Base-by-base conservation (phyloP, 1,140 invertebrate genomes). In the Hirudo medicinalis region DNA sequence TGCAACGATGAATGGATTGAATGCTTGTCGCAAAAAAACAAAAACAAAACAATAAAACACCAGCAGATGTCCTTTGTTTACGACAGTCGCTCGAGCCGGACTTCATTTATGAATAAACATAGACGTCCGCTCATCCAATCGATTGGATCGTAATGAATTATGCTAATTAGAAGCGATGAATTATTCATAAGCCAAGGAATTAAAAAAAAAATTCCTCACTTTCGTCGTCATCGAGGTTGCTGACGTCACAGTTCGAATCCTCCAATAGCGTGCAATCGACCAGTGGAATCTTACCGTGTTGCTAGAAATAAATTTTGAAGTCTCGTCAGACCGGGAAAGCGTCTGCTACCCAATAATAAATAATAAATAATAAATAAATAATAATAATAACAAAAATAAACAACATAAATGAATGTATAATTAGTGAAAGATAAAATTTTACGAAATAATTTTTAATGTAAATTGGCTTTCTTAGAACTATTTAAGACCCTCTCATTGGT, bases 221-320 rank as follows among this genome's bases (percentile, higher is more conserved):
- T 80, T 79, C 81, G 66, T 85, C 84, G 72, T 86, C 85, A 67
- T 85, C 83, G 75, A 82, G 82, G 71, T 79, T 80, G 74, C 79
- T 79, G 32, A 82, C 79, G 54, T 84, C 83, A 73, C 86, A 85
- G 72, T 79, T 82, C 2, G 85, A 83, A 75, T 86, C 85, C 77
- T 94, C 91, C 54, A 94, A 88, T 9, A 94, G 84, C 53, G 90
- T 85, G 15, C 90, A 89, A 76, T 94, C 91, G 43, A 89, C 87
- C 29, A 94, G 84, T 0, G 91, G 87, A 76, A 94, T 88, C 78
- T 91, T 89, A 2, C 91, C 92, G 71, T 89, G 85, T 55, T 88
- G 76, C 83, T 85, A 77, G 19, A 78, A 82, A 68, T 73, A 72
- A 76, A 74, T 74, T 60, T 53, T 71, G 32, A 49, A 49, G 43